Evolutionary conservation across 2,113 vertebrate species (phyloP).

Genomic region (Calidris pygmaea): DNA sequence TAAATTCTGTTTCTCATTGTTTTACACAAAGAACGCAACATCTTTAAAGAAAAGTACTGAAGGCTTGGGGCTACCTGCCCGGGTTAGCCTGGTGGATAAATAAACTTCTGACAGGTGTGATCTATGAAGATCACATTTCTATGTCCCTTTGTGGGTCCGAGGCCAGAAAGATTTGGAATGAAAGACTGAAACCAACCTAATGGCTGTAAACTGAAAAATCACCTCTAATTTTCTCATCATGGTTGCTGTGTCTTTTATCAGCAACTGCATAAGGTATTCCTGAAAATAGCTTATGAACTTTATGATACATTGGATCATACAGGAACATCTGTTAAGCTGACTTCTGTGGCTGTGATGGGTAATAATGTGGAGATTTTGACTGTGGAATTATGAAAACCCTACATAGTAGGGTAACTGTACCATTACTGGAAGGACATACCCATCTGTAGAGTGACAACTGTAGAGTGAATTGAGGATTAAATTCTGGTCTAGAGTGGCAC

Average conservation of each 20-base stretch:
- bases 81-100: not conserved
- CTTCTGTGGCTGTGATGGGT: not conserved
- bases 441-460: not conserved
- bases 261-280: not conserved
- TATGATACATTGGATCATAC: not conserved
- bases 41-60: not conserved
- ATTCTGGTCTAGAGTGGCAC: not conserved
- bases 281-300: not conserved
- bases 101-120: not conserved
- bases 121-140: not conserved
- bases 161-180: not conserved
- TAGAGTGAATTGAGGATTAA: not conserved
- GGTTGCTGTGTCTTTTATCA: not conserved
- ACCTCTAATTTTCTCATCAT: not conserved
- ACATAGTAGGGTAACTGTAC: not conserved
- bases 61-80: not conserved
- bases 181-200: not conserved
- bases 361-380: not conserved
- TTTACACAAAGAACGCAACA: not conserved
- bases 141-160: not conserved
- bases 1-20: not conserved
- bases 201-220: not conserved
- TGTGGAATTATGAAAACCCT: not conserved
- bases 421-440: not conserved
- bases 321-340: not conserved